Evolutionary conservation across 2,797 vertebrate genomes (phyloP), one percentile per base, ranked within the genome.

Genomic region (Phoeniculus purpureus): DNA sequence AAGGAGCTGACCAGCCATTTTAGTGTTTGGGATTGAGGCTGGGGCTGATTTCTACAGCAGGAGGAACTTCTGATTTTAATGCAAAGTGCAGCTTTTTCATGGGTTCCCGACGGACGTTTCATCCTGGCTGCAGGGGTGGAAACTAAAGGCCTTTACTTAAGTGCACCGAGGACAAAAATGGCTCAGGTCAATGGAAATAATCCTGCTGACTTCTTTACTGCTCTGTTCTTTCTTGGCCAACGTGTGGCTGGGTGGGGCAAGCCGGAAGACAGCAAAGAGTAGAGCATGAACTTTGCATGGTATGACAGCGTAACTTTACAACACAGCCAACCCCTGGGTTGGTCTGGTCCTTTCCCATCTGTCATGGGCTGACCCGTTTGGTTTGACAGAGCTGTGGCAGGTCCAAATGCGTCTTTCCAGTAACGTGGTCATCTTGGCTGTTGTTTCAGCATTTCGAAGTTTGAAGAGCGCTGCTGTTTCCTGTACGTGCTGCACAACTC

Each of bases 401-500:
- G n/a, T 47, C 60, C 54, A 59, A 50, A 22, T 55, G 15, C 5
- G 5, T 50, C 26, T 64, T 87, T 66, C 20, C 19, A 15, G 2
- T 89, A 89, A 82, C 14, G 4, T 14, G 50, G 58, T 94, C 54
- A 34, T 48, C 45, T 93, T 85, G 93, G 12, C 76, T 45, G 12
- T 94, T 96, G n/a, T 97, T 97, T 47, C 97, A 99, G 99, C 97
- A 99, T 99, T 97, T 99, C 99, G 31, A 99, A 99, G 97, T 99
- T 99, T 96, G 99, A 99, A 87, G 99, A 99, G 94, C 98, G 99
- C 78, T 99, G 99, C 95, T 98, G 98, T 94, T 99, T 99, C 95
- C 97, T 99, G 8, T 99, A 99, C 2, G 99, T 99, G 65, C 97
- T 99, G n/a, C 98, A 99, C 97, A 99, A 99, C 95, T 98, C 99